Base-by-base conservation (phyloP, 2,888 invertebrate species). In the Pachydiplax longipennis region DNA sequence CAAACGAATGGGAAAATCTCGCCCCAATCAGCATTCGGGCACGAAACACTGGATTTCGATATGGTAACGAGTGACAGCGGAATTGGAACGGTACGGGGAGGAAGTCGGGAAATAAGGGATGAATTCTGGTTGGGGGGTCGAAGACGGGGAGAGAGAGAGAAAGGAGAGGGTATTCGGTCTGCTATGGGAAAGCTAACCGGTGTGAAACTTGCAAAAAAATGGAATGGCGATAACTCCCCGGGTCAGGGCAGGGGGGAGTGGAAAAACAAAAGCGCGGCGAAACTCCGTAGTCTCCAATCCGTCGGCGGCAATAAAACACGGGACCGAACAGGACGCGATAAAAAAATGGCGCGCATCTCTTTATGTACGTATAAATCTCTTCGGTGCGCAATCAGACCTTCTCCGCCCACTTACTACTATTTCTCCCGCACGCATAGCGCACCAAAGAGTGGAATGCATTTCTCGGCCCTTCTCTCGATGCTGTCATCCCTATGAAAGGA, bases 341-440 rank as follows among this genome's bases (percentile, higher is more conserved):
- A n/a, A 65, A 87, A 65, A 22, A 61, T 61, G 10, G 48, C 58
- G 58, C 83, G 61, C 61, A 61, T 87, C 87, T 87, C 87, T 87
- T 87, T 61, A 87, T 87, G 87, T 31, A 58, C n/a, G 83, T n/a
- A 87, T 87, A 87, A 87, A 87, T 87, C 87, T 87, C 61, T 58
- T 37, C 37, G 58, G 83, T 22, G 58, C 53, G 87, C 87, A 87
- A 87, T 87, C 87, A 87, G 87, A 22, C 25, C 40, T 12, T 31
- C 13, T 13, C 73, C 12, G 13, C 73, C 73, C 65, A n/a, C 22
- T 25, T 25, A 65, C 18, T 6, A 5, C 15, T 12, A 22, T 2
- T 31, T 8, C 73, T 2, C 8, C 73, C 73, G 25, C 73, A 18
- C 48, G 48, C 48, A 48, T 10, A 13, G 15, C 1, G 0, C 8